A percentile compares a stretch with the other conserved stretches of the same genome.
phyloP scores from a whole-genome alignment of 2,797 vertebrate species.

The Lutjanus argentimaculatus region DNA sequence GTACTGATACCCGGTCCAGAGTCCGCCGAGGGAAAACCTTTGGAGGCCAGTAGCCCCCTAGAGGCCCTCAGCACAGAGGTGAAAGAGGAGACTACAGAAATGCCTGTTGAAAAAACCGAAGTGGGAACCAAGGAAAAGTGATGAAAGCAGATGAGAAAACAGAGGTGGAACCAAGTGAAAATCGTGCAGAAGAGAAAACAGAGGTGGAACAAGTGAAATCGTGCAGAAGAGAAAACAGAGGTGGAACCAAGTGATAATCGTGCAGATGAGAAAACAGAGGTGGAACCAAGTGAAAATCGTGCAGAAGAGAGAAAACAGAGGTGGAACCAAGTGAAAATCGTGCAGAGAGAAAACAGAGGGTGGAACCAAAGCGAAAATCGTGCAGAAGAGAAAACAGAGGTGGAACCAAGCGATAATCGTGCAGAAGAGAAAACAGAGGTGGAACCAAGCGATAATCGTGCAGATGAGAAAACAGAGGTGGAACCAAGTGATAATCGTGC shows the following conservation, averaged over 20 bases:
- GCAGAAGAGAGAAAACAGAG: constrained; percentile 30
- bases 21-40: constrained; percentile 14
- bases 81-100: constrained; percentile 44
- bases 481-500: constrained; percentile 1
- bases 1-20: constrained; percentile 15
- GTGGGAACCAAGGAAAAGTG: neutral
- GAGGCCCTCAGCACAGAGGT: constrained; percentile 24
- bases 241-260: no score
- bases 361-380: no score
- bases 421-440: no score
- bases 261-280: no score
- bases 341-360: constrained; percentile 6
- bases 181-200: constrained; percentile 13
- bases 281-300: no score
- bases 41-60: constrained; percentile 12
- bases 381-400: no score
- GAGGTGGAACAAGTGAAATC: no score
- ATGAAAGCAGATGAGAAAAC: constrained; percentile 44
- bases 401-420: no score
- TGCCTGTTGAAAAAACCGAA: constrained; percentile 3
- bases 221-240: no score
- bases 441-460: no score
- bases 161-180: neutral
- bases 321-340: neutral
- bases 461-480: constrained; percentile 3